phyloP scores from a whole-genome alignment of 2,113 vertebrate genomes.

The Sialia sialis region DNA sequence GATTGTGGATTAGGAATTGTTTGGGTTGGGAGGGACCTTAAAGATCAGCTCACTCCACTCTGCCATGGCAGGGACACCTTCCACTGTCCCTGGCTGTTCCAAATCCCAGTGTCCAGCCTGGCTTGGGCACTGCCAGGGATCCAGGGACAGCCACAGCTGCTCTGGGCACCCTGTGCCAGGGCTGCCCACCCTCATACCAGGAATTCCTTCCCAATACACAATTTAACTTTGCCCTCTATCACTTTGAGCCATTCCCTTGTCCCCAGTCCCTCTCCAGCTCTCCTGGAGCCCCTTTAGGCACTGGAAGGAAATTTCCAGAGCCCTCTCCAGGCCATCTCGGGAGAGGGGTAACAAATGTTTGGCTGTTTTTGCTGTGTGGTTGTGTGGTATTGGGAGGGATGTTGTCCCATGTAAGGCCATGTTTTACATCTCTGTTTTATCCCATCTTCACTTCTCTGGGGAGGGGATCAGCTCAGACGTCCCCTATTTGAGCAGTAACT shows the following conservation, averaged over 20 bases:
- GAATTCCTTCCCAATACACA: neutral
- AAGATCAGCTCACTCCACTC: neutral
- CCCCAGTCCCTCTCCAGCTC: neutral
- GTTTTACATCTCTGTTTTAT: neutral
- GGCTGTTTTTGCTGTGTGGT: neutral
- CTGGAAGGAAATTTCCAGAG: neutral
- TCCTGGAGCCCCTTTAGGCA: neutral
- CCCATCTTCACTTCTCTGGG: rapidly evolving
- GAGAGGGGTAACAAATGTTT: too few relatives aligned
- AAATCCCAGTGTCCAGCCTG: rapidly evolving
- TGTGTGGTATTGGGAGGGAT: neutral
- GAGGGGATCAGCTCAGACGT: neutral
- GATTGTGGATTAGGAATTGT: neutral
- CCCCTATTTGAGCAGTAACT: rapidly evolving
- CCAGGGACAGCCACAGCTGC: neutral
- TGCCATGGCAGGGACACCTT: neutral
- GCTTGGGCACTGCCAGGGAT: neutral
- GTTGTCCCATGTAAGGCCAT: neutral
- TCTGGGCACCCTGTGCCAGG: neutral
- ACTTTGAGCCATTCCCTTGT: neutral
- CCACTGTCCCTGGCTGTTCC: rapidly evolving
- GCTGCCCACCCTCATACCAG: rapidly evolving
- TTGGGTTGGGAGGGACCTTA: neutral
- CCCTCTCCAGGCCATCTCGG: neutral
- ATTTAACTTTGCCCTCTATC: too few relatives aligned